Base-by-base conservation (phyloP, 2,888 invertebrate genomes). In the Autographa pulchrina region DNA sequence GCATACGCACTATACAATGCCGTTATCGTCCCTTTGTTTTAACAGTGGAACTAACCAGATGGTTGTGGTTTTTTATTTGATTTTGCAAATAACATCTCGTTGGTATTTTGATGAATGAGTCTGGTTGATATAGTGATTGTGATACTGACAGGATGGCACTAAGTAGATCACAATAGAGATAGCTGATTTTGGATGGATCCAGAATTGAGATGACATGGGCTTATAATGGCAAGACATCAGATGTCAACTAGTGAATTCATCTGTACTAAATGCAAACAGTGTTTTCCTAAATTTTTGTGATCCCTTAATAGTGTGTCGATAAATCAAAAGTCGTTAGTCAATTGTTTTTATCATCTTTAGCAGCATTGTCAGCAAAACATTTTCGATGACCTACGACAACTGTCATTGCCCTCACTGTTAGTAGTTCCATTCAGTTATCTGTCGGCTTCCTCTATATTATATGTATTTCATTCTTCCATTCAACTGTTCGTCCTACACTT, bases 21-120 rank as follows among this genome's bases (percentile, higher is more conserved):
- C 69, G 77, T 75, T 80, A 75, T 69, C 74, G 75, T 70, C 74
- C 65, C 81, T 84, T 83, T 83, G 83, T 85, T 76, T 71, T 65
- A 66, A 70, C 56, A 65, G 74, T 72, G 73, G 78, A 68, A 81
- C 77, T 59, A 16, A 9, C 62, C 35, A 11, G 67, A 65, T 78
- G 35, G n/a, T 59, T 65, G 52, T 59, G 58, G 52, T 60, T 65
- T 74, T 62, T 58, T 20, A 66, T 70, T 75, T 67, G 16, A n/a
- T 20, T 35, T 66, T 16, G 7, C 7, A 32, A 59, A 16, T 8
- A 32, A 32, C 32, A 32, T 25, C 48, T n/a, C 6, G 48, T 48
- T 48, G n/a, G 16, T 7, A 48, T n/a, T n/a, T n/a, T 48, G n/a
- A 48, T 48, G n/a, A 48, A 48, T 48, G 48, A n/a, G n/a, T 48